Evolutionary conservation across 2,888 invertebrate species (phyloP), one percentile per base, ranked within the genome.

Genomic region (Heliconius cydno): DNA sequence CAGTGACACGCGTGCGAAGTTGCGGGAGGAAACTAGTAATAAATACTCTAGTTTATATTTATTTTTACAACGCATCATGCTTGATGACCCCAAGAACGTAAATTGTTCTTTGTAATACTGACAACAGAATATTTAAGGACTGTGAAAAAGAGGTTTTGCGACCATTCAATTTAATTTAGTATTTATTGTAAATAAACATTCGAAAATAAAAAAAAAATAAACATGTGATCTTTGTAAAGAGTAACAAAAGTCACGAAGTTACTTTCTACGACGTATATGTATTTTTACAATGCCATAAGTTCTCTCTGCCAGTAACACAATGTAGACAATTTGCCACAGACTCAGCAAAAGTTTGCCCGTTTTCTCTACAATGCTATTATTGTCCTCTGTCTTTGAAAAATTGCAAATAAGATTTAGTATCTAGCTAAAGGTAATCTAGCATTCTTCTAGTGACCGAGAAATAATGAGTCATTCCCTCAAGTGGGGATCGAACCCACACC

Each of bases 291-390:
- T 63, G 67, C 68, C 28, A 70, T 63, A 75, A 75, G 68, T 79
- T 68, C 75, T 63, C 46, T 75, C 75, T 60, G 63, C 68, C 60
- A 68, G 75, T 79, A 79, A 79, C 63, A 79, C 68, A 75, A 79
- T 79, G 79, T 79, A 79, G 74, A 75, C 79, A 70, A 79, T 75
- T 79, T 79, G 75, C 79, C 63, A 74, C 74, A 79, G 75, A 79
- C 68, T 68, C 75, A 3, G 70, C 46, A 79, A 79, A 68, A 79
- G 68, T 79, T 79, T 79, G 41, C 68, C 79, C 74, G 60, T 70
- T 75, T 79, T 67, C 74, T 79, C 57, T 75, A 70, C 68, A 75
- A 66, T 72, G 60, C 78, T 68, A 75, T 75, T 79, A 70, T 79
- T 79, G 30, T 6, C 68, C 68, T 79, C 60, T 60, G 67, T 60